Evolutionary conservation across 2,888 invertebrate species (phyloP).

Genomic region (Hedya salicella): DNA sequence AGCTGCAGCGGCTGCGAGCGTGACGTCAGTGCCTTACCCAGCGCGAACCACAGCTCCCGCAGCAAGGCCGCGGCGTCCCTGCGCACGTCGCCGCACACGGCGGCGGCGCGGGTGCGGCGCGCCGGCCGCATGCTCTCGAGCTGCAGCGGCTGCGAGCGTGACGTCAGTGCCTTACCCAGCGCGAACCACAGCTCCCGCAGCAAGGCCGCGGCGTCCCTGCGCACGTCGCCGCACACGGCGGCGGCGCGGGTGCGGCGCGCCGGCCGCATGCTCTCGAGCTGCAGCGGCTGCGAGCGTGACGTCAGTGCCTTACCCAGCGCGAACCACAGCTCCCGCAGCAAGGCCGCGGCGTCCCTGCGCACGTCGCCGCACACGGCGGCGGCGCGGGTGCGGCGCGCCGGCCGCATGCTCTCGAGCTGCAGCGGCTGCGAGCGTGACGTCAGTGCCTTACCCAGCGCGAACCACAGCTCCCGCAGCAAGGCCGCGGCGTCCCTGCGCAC

Average conservation of each 20-base stretch:
- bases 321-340: neutral
- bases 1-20: too few relatives aligned
- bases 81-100: too few relatives aligned
- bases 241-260: neutral
- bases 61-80: slow-evolving; percentile 94
- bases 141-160: too few relatives aligned
- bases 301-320: neutral
- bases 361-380: neutral
- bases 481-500: slow-evolving; percentile 94
- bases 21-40: slow-evolving; percentile 86
- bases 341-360: neutral
- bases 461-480: slow-evolving; percentile 97
- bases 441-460: slow-evolving; percentile 88
- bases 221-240: neutral
- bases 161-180: neutral
- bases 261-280: neutral
- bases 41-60: slow-evolving; percentile 96
- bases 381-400: neutral
- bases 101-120: too few relatives aligned
- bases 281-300: too few relatives aligned
- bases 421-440: too few relatives aligned
- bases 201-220: neutral
- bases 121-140: too few relatives aligned
- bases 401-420: neutral
- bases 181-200: neutral